phyloP scores from a whole-genome alignment of 2,113 vertebrate species.

The Pachyramphus minor region DNA sequence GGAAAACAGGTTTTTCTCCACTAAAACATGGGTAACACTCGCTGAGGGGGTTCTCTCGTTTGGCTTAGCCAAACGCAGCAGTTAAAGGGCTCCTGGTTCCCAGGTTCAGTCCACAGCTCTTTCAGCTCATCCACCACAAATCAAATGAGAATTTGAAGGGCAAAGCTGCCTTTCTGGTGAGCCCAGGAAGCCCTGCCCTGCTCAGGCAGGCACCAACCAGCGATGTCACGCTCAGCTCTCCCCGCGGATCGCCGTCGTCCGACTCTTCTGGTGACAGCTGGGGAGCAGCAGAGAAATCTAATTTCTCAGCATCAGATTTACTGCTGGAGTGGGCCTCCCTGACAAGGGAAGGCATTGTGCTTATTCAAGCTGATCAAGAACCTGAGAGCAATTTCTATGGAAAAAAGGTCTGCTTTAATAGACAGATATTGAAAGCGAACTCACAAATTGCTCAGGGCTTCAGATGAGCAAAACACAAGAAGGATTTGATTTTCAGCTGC shows the following conservation, averaged over 20 bases:
- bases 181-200: background rate
- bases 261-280: background rate
- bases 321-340: background rate
- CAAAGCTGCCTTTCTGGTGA: background rate
- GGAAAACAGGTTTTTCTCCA: background rate
- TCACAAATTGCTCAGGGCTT: background rate
- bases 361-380: slow-evolving; percentile 36
- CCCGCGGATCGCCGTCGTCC: fast-evolving
- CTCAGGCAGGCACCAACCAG: fast-evolving
- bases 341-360: background rate
- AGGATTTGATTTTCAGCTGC: background rate
- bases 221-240: background rate
- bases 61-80: fast-evolving
- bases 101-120: background rate
- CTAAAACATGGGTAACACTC: background rate
- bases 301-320: slow-evolving; percentile 20
- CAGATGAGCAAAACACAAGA: background rate
- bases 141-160: background rate
- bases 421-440: background rate
- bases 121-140: background rate
- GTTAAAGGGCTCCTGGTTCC: background rate
- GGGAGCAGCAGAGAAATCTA: background rate
- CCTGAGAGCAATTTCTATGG: slow-evolving; percentile 2
- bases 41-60: background rate
- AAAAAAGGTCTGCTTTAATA: background rate